Percentiles rank a stretch among this genome's conserved stretches.
Conservation (phyloP, 2,797 vertebrate genomes). For the Myiotriccus ornatus region DNA sequence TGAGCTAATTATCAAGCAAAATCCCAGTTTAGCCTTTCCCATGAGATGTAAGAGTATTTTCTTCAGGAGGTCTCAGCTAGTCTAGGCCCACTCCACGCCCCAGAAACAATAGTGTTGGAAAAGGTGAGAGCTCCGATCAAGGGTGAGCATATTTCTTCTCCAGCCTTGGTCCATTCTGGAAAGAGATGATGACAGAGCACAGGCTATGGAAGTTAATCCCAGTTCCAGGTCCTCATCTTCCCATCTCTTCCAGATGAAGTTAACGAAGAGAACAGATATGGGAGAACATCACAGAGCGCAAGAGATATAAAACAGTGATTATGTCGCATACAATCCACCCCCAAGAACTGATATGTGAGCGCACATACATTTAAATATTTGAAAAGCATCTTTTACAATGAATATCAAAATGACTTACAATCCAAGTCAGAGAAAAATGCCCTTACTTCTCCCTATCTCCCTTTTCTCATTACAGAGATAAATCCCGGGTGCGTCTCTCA, state of each 20-base stretch:
- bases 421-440: slow-evolving; percentile 73
- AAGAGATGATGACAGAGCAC: neutral
- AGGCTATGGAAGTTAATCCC: neutral
- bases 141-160: neutral
- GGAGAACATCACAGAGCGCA: slow-evolving; percentile 7
- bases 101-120: neutral
- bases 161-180: neutral
- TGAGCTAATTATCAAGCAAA: slow-evolving; percentile 30
- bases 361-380: slow-evolving; percentile 79
- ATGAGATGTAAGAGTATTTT: neutral
- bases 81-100: neutral
- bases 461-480: slow-evolving; percentile 81
- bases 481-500: slow-evolving; percentile 64
- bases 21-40: neutral
- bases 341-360: slow-evolving; percentile 68
- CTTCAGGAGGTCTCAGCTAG: neutral
- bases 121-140: neutral
- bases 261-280: neutral
- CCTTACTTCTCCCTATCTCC: slow-evolving; percentile 71
- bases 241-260: slow-evolving; percentile 8
- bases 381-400: slow-evolving; percentile 78
- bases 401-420: slow-evolving; percentile 78
- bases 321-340: slow-evolving; percentile 53
- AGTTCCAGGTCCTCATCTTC: neutral
- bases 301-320: slow-evolving; percentile 53